Base-by-base conservation (phyloP, 2,888 invertebrate species). In the Tenthredo livida region DNA sequence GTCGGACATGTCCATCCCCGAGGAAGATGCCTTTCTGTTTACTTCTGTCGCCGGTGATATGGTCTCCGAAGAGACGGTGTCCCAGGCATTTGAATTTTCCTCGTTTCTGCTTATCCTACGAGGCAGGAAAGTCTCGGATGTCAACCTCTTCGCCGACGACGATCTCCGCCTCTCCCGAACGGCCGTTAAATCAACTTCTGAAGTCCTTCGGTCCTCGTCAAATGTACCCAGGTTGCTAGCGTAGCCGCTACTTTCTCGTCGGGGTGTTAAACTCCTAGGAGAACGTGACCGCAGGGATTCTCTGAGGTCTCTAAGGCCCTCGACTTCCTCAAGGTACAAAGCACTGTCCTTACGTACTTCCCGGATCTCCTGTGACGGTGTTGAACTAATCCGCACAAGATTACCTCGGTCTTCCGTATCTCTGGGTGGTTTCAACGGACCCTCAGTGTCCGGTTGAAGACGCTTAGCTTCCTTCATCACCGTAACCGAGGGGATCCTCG, bases 171-270 rank as follows among this genome's bases (percentile, higher is more conserved):
- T 85, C 85, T 88, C 90, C 29, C 85, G 87, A 85, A 77, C n/a
- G n/a, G 70, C 85, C 6, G 87, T 85, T 10, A 87, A 72, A 15
- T 89, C 88, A 77, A 78, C 12, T 58, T 43, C 75, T 43, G 91
- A 88, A 25, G 87, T 89, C 61, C 91, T 88, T 33, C 91, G 86
- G 50, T 92, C 92, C 73, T 92, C 92, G 88, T 92, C 92, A 85
- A 92, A 91, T 2, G 92, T 92, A 3, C 90, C 90, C 37, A 91
- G 85, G 29, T 89, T 91, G 84, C 92, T 92, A 29, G 89, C 91
- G 87, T 92, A 92, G 2, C 92, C 92, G 84, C 92, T 91, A 84
- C 92, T 92, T 86, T 91, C 92, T 37, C 92, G 89, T 61, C 92
- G 87, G 0, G 91, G 88, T 67, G 88, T 86, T 29, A 87, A 72